Percentiles rank a stretch among this genome's conserved stretches.
Evolutionary conservation across 53 echinoderm and acorn worm genomes (phyloP).

Genomic region (Antedon mediterranea): DNA sequence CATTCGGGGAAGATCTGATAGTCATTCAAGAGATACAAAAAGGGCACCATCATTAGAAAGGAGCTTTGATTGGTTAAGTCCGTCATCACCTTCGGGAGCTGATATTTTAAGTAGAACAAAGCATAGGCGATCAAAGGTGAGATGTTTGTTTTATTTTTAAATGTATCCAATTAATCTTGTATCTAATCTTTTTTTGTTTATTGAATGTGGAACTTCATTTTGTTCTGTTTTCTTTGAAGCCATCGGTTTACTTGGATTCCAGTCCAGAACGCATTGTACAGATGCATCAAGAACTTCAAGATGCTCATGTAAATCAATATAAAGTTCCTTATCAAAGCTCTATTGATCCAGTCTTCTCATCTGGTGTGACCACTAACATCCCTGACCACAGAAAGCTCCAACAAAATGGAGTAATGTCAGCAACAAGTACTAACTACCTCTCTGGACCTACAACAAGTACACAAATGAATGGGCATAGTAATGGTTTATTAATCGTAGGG

Average conservation of each 20-base stretch:
- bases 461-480: neutral
- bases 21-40: neutral
- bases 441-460: neutral
- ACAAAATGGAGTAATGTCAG: neutral
- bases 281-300: slow-evolving; percentile 7
- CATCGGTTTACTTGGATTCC: neutral
- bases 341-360: neutral
- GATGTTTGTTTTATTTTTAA: too few relatives aligned
- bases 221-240: neutral
- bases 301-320: neutral
- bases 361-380: neutral
- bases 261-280: slow-evolving; percentile 14
- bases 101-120: neutral
- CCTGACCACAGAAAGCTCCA: neutral
- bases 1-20: neutral
- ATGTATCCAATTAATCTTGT: too few relatives aligned
- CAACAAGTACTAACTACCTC: too few relatives aligned
- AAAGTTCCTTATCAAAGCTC: neutral
- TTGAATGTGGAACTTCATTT: too few relatives aligned
- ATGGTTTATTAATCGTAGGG: neutral
- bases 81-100: neutral
- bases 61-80: neutral
- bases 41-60: neutral
- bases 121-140: neutral
- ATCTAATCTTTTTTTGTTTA: too few relatives aligned